These are phyloP conservation scores for Globodera ellingtonae DNA, from an alignment of 1,140 invertebrate genomes.

Conservation along the genomic window DNA sequence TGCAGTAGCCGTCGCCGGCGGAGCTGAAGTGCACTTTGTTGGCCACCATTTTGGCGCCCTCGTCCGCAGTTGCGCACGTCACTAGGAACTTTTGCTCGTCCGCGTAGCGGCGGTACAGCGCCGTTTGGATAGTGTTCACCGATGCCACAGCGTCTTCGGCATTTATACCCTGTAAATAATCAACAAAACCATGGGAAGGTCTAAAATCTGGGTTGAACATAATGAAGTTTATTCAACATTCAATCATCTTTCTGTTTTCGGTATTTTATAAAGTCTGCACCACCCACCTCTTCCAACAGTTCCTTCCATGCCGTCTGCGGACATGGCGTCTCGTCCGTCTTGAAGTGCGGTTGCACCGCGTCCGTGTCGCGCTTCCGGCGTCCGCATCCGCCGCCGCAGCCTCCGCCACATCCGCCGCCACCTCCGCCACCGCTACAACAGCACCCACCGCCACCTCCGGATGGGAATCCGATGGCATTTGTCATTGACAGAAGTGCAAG, in stretches of 20 bases:
- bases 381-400: constrained; percentile 12
- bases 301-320: constrained; percentile 32
- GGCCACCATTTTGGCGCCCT: constrained; percentile 9
- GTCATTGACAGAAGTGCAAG: neutral
- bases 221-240: neutral
- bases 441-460: constrained; percentile 6
- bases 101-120: constrained; percentile 20
- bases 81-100: constrained; percentile 31
- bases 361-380: constrained; percentile 1
- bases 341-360: constrained; percentile 29
- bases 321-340: constrained; percentile 31
- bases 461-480: constrained; percentile 7
- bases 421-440: neutral
- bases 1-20: constrained; percentile 30
- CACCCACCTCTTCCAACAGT: constrained; percentile 27
- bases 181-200: neutral
- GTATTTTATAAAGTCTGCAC: neutral
- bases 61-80: constrained; percentile 23
- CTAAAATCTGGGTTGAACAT: neutral
- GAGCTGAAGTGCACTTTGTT: constrained; percentile 32
- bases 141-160: constrained; percentile 19
- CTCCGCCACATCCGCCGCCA: neutral
- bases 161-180: neutral
- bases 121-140: constrained; percentile 32
- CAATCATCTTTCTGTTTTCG: neutral